A percentile compares a stretch with the other conserved stretches of the same genome.
Evolutionary conservation across 2,113 vertebrate genomes (phyloP).

Genomic region (Psophia crepitans): DNA sequence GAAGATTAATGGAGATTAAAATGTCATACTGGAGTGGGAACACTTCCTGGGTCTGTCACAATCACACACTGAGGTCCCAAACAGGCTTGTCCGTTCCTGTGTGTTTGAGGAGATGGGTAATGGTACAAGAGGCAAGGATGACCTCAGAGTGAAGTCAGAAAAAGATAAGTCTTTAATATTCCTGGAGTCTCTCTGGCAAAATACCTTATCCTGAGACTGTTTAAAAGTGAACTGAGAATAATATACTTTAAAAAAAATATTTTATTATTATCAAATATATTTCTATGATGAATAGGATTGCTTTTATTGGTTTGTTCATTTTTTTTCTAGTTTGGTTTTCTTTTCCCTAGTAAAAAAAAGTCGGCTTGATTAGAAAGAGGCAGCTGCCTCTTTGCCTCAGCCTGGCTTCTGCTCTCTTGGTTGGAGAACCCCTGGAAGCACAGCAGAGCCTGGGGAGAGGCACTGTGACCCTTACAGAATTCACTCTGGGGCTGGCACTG

Average conservation of each 20-base stretch:
- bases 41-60: background rate
- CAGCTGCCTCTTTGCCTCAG: background rate
- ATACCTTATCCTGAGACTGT: background rate
- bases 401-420: background rate
- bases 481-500: background rate
- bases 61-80: background rate
- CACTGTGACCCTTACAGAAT: background rate
- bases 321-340: background rate
- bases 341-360: background rate
- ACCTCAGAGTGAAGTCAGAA: background rate
- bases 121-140: background rate
- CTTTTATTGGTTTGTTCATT: background rate
- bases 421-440: background rate
- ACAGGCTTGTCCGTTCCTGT: background rate
- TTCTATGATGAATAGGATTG: background rate
- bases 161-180: background rate
- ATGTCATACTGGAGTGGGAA: background rate
- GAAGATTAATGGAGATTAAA: constrained; percentile 8
- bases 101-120: background rate
- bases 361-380: background rate
- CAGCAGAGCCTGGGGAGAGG: background rate
- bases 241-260: background rate
- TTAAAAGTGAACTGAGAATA: background rate
- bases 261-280: background rate
- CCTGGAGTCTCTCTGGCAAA: background rate